These are phyloP conservation scores for Syritta pipiens DNA, from an alignment of 2,888 invertebrate genomes.

Conservation along the genomic window DNA sequence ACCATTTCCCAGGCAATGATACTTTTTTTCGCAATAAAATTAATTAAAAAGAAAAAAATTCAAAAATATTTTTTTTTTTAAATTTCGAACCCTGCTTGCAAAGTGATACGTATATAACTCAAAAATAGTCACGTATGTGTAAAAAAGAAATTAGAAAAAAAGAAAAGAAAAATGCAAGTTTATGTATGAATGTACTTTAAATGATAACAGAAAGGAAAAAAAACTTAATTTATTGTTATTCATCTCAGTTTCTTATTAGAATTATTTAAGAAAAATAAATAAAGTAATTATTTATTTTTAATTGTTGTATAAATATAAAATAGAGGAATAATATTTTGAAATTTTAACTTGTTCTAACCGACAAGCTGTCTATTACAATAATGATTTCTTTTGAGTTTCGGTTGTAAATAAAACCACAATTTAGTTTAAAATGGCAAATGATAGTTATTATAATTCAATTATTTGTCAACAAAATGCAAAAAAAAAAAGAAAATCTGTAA, in stretches of 20 bases:
- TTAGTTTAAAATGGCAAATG: conserved; percentile 10
- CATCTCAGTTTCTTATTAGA: conserved; percentile 32
- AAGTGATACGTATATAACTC: conserved; percentile 58
- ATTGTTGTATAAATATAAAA: conserved; percentile 48
- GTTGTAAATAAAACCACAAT: conserved; percentile 37
- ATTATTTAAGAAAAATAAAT: conserved; percentile 4
- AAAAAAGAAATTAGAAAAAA: conserved; percentile 24
- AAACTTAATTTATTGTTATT: conserved; percentile 59
- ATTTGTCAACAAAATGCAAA: conserved; percentile 18
- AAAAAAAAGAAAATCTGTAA: conserved; percentile 33
- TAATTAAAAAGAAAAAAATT: no score
- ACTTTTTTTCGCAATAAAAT: conserved; percentile 43
- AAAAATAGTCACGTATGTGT: conserved; percentile 48
- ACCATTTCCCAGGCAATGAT: conserved; percentile 15
- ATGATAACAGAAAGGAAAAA: conserved; percentile 14
- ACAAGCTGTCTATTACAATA: background rate
- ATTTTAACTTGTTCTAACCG: conserved; percentile 30
- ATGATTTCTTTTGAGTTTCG: conserved; percentile 7
- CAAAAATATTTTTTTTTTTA: no score
- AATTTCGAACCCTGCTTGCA: conserved; percentile 27
- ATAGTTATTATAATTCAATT: conserved; percentile 6
- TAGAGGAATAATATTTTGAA: conserved; percentile 5
- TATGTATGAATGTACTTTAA: conserved; percentile 5
- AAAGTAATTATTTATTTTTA: conserved; percentile 59
- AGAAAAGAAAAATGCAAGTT: conserved; percentile 20